Evolutionary conservation across 2,888 invertebrate species (phyloP).

Genomic region (Nysson spinosus): DNA sequence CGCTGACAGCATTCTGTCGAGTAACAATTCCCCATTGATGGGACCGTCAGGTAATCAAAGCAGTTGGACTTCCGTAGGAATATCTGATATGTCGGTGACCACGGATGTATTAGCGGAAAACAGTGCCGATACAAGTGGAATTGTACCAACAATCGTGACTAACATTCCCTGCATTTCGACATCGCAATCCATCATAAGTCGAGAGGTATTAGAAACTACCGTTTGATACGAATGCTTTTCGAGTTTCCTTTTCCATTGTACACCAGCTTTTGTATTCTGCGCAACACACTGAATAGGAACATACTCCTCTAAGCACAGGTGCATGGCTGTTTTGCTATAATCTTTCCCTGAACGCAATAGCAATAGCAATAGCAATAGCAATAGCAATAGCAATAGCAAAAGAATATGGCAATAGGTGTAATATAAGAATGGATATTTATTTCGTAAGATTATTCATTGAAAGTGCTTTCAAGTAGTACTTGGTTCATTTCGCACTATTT

Average conservation of each 20-base stretch:
- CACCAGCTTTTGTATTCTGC: constrained; percentile 41
- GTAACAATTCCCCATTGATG: constrained; percentile 77
- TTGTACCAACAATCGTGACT: constrained; percentile 73
- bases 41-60: constrained; percentile 70
- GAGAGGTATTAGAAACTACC: constrained; percentile 85
- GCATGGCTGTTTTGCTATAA: constrained; percentile 67
- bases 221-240: constrained; percentile 77
- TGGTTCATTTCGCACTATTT: too few species aligned
- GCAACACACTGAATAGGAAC: constrained; percentile 32
- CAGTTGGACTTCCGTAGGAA: constrained; percentile 75
- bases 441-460: too few species aligned
- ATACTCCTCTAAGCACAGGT: constrained; percentile 57
- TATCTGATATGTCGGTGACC: constrained; percentile 66
- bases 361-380: too few species aligned
- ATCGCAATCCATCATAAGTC: constrained; percentile 76
- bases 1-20: constrained; percentile 81
- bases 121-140: constrained; percentile 63
- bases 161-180: constrained; percentile 70
- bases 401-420: constrained; percentile 37
- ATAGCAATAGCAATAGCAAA: background rate
- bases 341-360: constrained; percentile 34
- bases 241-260: constrained; percentile 42
- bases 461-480: too few species aligned
- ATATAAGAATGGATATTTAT: too few species aligned
- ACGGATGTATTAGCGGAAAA: constrained; percentile 61